These are phyloP conservation scores for Manis crassicaudata DNA, from an alignment of 2,797 vertebrate species.

Conservation along the genomic window DNA sequence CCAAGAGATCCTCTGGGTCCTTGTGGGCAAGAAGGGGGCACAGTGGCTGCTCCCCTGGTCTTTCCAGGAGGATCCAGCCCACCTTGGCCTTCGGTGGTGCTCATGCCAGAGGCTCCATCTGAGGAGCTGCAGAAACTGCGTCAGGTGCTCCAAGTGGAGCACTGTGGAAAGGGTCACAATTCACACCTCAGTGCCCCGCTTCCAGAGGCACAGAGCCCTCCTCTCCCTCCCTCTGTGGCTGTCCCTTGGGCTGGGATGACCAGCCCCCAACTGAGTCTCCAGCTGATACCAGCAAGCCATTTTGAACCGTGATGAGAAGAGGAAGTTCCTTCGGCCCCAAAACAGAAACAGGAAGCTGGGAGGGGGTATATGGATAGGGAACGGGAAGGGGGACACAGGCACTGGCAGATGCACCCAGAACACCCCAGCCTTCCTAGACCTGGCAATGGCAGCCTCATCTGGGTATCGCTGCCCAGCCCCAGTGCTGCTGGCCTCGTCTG, in stretches of 20 bases:
- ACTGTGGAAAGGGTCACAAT: not conserved
- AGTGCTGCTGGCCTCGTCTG: accelerated
- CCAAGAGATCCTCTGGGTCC: not conserved
- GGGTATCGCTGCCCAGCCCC: not conserved
- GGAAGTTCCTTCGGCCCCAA: conserved; percentile 85
- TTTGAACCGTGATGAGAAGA: conserved; percentile 88
- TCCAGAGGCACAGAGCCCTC: accelerated
- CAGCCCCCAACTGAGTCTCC: conserved; percentile 17
- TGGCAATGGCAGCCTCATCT: not conserved
- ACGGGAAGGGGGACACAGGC: conserved; percentile 69
- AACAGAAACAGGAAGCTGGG: conserved; percentile 82
- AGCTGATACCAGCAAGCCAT: conserved; percentile 84
- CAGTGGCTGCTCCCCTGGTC: not conserved
- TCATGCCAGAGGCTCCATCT: not conserved
- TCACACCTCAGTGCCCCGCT: not conserved
- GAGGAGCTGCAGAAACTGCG: too few species aligned
- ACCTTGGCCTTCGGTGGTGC: not conserved
- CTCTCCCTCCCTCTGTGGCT: not conserved
- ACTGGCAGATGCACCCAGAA: conserved; percentile 42
- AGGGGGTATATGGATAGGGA: conserved; percentile 74
- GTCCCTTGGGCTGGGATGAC: conserved; percentile 72
- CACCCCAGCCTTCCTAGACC: conserved; percentile 34
- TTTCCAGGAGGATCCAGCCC: not conserved
- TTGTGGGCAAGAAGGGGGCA: not conserved
- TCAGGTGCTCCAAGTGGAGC: not conserved